These are phyloP conservation scores for Digitonthophagus gazella DNA, from an alignment of 2,888 invertebrate genomes.

Conservation along the genomic window DNA sequence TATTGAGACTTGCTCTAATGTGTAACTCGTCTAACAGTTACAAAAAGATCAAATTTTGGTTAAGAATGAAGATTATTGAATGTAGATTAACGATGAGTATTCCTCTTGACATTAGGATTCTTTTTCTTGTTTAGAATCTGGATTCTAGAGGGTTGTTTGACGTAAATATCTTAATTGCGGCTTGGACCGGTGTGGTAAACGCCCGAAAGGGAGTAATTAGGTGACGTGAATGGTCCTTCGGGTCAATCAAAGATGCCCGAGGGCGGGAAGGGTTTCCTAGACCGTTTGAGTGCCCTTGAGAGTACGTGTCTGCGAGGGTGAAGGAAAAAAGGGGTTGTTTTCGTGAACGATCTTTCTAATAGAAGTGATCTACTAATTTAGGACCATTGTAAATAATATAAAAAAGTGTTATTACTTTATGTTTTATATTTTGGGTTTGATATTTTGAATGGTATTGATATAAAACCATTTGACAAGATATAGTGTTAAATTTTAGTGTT, in stretches of 20 bases:
- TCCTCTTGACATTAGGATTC: not conserved
- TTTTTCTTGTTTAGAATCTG: not conserved
- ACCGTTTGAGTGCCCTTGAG: not conserved
- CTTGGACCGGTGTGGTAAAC: constrained; percentile 31
- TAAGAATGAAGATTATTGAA: no score
- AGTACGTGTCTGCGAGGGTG: constrained; percentile 1
- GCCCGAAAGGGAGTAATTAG: constrained; percentile 33
- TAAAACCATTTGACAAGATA: no score
- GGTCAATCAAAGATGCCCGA: constrained; percentile 40
- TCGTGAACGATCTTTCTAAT: not conserved
- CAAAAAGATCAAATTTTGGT: no score
- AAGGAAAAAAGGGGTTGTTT: not conserved
- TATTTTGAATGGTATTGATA: no score
- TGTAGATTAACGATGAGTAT: no score
- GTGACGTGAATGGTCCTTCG: constrained; percentile 35
- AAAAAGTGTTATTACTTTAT: no score
- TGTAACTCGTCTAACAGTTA: no score
- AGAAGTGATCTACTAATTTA: no score
- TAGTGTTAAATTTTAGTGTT: no score
- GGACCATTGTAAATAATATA: no score
- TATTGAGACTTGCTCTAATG: no score
- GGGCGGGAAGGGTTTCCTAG: constrained; percentile 26
- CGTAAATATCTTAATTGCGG: constrained; percentile 25
- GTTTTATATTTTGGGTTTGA: no score
- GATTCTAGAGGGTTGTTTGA: constrained; percentile 1